Conservation (phyloP, 2,113 vertebrate genomes). For the Pantherophis guttatus region DNA sequence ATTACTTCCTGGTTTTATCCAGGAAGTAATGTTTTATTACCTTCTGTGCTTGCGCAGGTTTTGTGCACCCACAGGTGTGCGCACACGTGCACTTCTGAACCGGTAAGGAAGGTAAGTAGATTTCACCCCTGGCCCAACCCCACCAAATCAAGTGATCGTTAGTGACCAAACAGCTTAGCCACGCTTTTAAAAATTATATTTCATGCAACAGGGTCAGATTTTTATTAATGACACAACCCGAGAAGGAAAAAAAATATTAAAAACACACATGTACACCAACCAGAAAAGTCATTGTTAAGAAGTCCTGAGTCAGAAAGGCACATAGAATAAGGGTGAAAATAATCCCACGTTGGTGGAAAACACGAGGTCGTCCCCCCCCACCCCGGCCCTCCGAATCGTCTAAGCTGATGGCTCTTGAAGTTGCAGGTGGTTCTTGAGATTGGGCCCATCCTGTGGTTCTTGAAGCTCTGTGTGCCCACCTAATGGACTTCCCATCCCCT, state of each 20-base stretch:
- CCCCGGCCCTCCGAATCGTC: constrained; percentile 34
- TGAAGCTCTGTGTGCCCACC: constrained; percentile 5
- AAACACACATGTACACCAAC: constrained; percentile 47
- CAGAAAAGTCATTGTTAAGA: constrained; percentile 44
- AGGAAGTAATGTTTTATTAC: too few relatives aligned
- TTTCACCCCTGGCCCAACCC: neutral
- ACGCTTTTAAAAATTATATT: constrained; percentile 63
- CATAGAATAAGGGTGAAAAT: constrained; percentile 40
- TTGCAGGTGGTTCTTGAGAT: constrained; percentile 18
- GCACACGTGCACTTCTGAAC: too few relatives aligned
- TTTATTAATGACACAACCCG: constrained; percentile 56
- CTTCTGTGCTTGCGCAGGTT: too few relatives aligned
- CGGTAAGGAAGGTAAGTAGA: too few relatives aligned
- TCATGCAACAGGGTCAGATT: constrained; percentile 63
- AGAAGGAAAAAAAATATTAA: constrained; percentile 45
- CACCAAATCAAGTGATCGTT: neutral
- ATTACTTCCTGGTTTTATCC: too few relatives aligned
- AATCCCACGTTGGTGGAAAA: constrained; percentile 46
- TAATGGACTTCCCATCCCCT: constrained; percentile 4
- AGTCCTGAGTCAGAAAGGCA: constrained; percentile 73
- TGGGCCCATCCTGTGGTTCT: neutral
- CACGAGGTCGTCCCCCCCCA: fast-evolving
- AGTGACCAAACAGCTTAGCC: constrained; percentile 42
- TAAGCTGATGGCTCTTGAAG: constrained; percentile 18
- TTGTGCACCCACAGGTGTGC: too few relatives aligned